Conservation (phyloP, 2,113 vertebrate species). For the Felis chaus region DNA sequence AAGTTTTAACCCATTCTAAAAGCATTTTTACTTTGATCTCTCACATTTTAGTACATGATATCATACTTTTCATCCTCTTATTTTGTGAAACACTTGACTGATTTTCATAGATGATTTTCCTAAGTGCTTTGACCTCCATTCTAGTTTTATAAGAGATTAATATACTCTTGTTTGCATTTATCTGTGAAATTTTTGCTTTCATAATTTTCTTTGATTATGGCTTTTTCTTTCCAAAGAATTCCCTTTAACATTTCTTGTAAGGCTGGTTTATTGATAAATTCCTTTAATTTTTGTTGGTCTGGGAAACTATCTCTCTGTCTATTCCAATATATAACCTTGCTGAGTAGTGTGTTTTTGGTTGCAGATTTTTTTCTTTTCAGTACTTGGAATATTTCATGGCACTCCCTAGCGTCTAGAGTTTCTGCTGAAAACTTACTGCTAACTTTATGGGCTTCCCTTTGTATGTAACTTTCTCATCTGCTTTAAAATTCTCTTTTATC, state of each 20-base stretch:
- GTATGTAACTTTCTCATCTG: neutral
- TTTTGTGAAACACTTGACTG: neutral
- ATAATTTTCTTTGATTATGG: neutral
- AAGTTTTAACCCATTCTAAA: neutral
- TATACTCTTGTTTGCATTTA: neutral
- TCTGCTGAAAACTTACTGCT: neutral
- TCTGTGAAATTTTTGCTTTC: neutral
- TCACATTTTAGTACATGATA: neutral
- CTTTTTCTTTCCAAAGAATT: neutral
- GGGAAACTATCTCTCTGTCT: neutral
- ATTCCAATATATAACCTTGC: neutral
- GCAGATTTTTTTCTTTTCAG: neutral
- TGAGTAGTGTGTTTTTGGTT: neutral
- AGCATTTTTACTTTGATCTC: neutral
- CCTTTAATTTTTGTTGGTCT: neutral
- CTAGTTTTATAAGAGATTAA: neutral
- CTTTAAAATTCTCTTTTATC: neutral
- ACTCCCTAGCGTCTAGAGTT: neutral
- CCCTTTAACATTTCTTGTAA: neutral
- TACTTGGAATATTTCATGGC: neutral
- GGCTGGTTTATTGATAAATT: neutral
- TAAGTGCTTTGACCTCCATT: neutral
- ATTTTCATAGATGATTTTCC: neutral
- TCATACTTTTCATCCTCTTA: neutral
- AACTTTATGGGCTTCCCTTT: neutral